phyloP scores from a whole-genome alignment of 2,888 invertebrate genomes.

The Smittia aterrima region DNA sequence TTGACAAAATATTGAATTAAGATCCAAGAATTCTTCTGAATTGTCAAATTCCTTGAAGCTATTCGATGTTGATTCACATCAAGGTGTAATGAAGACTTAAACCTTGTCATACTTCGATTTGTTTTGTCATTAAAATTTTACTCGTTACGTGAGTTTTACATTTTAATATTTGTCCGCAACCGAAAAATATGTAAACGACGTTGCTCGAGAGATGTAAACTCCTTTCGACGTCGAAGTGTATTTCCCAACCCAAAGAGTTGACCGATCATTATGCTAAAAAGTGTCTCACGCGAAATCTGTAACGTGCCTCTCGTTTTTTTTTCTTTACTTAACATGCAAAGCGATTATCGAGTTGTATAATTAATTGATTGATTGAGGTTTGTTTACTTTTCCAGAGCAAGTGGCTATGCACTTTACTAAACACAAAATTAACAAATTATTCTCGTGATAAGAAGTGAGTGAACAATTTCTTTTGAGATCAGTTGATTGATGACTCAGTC shows the following conservation, averaged over 20 bases:
- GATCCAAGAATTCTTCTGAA: no score
- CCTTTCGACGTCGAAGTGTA: background rate
- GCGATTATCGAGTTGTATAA: background rate
- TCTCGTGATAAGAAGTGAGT: no score
- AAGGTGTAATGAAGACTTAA: background rate
- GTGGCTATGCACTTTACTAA: background rate
- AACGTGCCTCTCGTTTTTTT: background rate
- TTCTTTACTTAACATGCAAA: slow-evolving; percentile 14
- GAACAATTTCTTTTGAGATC: no score
- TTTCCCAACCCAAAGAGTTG: background rate
- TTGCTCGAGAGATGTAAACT: no score
- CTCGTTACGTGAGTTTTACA: background rate
- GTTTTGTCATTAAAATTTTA: background rate
- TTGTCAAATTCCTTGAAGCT: background rate
- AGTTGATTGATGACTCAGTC: slow-evolving; percentile 25
- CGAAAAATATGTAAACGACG: background rate
- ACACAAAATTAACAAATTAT: no score
- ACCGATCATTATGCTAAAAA: background rate
- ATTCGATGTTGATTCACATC: background rate
- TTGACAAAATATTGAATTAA: no score
- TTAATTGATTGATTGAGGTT: slow-evolving; percentile 1
- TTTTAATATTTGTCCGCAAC: background rate
- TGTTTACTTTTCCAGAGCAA: background rate
- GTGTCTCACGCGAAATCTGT: background rate
- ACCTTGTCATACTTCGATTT: slow-evolving; percentile 28